Conservation (phyloP, 2,797 vertebrate species). For the Geotria australis region DNA sequence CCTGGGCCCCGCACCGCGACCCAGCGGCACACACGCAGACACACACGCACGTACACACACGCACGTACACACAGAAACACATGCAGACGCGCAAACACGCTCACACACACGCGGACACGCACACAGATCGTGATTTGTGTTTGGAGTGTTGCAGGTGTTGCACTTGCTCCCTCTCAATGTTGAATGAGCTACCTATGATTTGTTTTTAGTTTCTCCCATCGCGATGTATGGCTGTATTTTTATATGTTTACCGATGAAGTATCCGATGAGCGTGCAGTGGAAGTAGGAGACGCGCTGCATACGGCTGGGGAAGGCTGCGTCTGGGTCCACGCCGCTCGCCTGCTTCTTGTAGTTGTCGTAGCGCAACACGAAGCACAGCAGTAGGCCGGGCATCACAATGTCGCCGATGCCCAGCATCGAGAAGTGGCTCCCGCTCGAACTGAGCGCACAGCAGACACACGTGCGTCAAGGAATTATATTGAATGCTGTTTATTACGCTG, state of each 20-base stretch:
- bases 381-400: conserved; percentile 91
- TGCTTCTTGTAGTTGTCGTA: conserved; percentile 99
- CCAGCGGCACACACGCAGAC: background rate
- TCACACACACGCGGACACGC: background rate
- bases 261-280: conserved; percentile 95
- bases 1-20: conserved; percentile 14
- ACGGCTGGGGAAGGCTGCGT: conserved; percentile 17
- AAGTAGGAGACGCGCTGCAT: conserved; percentile 99
- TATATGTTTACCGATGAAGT: conserved; percentile 97
- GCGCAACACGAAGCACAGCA: conserved; percentile 81
- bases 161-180: too few relatives aligned
- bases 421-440: conserved; percentile 94
- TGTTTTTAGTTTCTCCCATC: too few relatives aligned
- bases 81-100: too few relatives aligned
- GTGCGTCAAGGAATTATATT: too few relatives aligned
- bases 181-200: too few relatives aligned
- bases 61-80: too few relatives aligned
- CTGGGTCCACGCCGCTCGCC: conserved; percentile 10
- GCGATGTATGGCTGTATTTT: too few relatives aligned
- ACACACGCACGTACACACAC: too few relatives aligned
- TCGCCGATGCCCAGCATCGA: conserved; percentile 97
- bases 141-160: too few relatives aligned
- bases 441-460: conserved; percentile 6
- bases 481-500: too few relatives aligned
- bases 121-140: too few relatives aligned